Evolutionary conservation across 30 jellyfish, hydroid and myxozoan species (phyloP).

Genomic region (Catostylus mosaicus): DNA sequence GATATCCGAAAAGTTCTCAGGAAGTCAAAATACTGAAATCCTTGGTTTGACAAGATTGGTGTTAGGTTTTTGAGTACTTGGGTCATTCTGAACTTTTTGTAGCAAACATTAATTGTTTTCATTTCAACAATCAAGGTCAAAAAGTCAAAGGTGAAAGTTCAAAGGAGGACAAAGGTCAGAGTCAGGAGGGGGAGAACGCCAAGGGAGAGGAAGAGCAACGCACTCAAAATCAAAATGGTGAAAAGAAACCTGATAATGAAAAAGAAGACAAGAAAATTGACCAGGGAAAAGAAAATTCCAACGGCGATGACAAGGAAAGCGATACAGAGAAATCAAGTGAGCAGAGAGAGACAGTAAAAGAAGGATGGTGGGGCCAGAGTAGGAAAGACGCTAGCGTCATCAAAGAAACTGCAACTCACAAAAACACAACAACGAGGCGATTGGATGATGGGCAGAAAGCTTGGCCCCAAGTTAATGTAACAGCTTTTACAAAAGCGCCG

Average conservation of each 20-base stretch:
- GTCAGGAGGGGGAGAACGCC: background rate
- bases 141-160: background rate
- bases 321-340: too few species aligned
- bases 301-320: background rate
- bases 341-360: background rate
- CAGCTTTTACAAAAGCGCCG: constrained; percentile 45
- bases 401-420: constrained; percentile 32
- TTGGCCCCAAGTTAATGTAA: background rate
- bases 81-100: too few species aligned
- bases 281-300: background rate
- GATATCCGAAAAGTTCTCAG: too few species aligned
- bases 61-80: too few species aligned
- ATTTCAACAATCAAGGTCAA: too few species aligned
- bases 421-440: background rate
- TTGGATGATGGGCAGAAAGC: background rate
- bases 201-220: background rate
- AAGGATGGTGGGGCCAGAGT: constrained; percentile 6
- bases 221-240: background rate
- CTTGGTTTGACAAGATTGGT: too few species aligned
- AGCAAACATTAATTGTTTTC: too few species aligned
- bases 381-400: constrained; percentile 27
- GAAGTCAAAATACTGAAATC: too few species aligned
- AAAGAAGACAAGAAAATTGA: background rate
- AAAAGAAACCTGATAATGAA: background rate
- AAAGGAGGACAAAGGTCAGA: background rate